These are phyloP conservation scores for Amphimedon queenslandica DNA, from an alignment of 37 sponge, comb jelly and placozoan genomes.

Conservation along the genomic window DNA sequence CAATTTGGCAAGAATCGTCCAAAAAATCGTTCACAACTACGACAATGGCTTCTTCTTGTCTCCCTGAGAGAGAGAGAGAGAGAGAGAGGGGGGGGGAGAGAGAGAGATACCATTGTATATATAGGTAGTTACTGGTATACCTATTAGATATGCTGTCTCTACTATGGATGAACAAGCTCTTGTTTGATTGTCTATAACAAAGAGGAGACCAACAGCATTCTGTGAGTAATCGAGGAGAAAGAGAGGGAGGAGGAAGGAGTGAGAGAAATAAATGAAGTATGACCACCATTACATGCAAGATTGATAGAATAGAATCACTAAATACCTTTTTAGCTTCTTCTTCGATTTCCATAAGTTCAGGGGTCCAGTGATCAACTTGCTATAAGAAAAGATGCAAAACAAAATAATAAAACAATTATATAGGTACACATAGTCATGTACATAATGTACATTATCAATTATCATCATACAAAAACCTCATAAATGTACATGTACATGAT, in stretches of 20 bases:
- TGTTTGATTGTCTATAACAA: constrained; percentile 86
- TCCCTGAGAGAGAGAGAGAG: no score
- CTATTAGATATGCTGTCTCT: constrained; percentile 69
- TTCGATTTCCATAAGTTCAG: constrained; percentile 84
- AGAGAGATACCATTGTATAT: no score
- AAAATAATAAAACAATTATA: neutral
- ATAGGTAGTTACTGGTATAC: no score
- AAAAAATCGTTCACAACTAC: no score
- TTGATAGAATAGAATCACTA: neutral
- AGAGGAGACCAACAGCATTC: constrained; percentile 60
- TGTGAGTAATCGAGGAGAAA: constrained; percentile 1
- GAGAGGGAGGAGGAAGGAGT: neutral
- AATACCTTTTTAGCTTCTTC: constrained; percentile 72
- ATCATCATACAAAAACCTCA: no score
- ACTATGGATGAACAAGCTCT: constrained; percentile 84
- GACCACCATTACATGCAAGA: no score
- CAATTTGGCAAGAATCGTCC: no score
- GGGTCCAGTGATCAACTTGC: constrained; percentile 92
- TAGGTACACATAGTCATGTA: no score
- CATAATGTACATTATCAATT: no score
- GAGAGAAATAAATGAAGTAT: neutral
- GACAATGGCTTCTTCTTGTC: no score
- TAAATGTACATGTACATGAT: no score
- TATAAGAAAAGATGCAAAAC: neutral
- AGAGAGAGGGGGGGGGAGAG: no score